A percentile compares a stretch with the other conserved stretches of the same genome.
These are phyloP conservation scores for Prosopocoilus inquinatus DNA, from an alignment of 2,888 invertebrate genomes.

Conservation along the genomic window DNA sequence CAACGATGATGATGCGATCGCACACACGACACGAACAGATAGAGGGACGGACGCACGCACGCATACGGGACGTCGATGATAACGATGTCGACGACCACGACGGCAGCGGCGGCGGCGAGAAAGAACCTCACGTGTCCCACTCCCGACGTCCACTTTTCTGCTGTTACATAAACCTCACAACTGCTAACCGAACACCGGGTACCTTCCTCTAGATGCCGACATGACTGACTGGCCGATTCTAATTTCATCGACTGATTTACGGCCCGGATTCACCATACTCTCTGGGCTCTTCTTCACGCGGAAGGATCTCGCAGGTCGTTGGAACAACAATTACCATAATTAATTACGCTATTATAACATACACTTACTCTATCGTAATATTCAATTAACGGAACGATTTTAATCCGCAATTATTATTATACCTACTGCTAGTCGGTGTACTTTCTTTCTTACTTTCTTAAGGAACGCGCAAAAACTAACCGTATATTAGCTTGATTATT, in stretches of 20 bases:
- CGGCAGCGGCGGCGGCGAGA: background rate
- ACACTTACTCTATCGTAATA: too few species aligned
- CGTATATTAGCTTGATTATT: too few species aligned
- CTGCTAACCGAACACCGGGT: background rate
- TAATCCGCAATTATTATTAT: too few species aligned
- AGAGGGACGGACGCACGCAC: background rate
- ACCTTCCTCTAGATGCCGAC: slow-evolving; percentile 24
- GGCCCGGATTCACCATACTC: slow-evolving; percentile 12
- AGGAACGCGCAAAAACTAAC: too few species aligned
- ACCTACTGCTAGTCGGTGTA: too few species aligned
- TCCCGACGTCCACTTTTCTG: slow-evolving; percentile 7
- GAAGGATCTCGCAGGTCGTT: background rate
- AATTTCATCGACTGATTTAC: slow-evolving; percentile 23
- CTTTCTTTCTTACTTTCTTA: too few species aligned
- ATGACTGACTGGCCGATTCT: slow-evolving; percentile 27
- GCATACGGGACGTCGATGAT: background rate
- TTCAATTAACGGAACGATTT: too few species aligned
- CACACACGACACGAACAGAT: background rate
- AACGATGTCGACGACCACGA: background rate
- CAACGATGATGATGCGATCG: background rate
- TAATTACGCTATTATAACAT: too few species aligned
- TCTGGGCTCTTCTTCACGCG: slow-evolving; percentile 1
- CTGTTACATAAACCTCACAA: slow-evolving; percentile 10
- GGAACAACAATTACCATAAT: too few species aligned
- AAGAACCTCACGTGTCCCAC: slow-evolving; percentile 6